phyloP scores from a whole-genome alignment of 2,888 invertebrate genomes.

The Acleris holmiana region DNA sequence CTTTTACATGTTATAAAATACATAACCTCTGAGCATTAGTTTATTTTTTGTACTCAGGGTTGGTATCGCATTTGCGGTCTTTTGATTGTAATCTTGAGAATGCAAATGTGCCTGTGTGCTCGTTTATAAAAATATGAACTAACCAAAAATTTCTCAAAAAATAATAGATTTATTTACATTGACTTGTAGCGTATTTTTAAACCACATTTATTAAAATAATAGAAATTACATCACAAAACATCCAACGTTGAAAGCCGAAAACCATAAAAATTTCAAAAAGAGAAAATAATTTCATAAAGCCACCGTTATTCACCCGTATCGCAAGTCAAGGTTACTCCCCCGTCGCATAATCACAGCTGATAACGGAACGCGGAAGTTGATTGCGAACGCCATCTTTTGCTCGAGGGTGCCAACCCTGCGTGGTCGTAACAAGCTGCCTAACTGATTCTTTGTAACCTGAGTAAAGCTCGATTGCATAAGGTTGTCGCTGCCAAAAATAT shows the following conservation, averaged over 20 bases:
- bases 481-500: neutral
- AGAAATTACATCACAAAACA: too few species aligned
- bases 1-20: too few species aligned
- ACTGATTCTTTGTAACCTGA: constrained; percentile 18
- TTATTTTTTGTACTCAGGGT: too few species aligned
- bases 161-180: too few species aligned
- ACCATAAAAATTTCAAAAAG: neutral
- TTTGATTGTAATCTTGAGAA: too few species aligned
- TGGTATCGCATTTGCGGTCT: too few species aligned
- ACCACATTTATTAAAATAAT: too few species aligned
- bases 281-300: neutral
- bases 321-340: constrained; percentile 9
- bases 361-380: constrained; percentile 10
- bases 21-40: too few species aligned
- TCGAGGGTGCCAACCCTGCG: constrained; percentile 13
- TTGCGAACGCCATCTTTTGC: neutral
- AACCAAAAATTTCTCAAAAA: too few species aligned
- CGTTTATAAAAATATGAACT: too few species aligned
- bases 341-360: constrained; percentile 17
- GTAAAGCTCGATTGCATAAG: neutral
- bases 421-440: constrained; percentile 9
- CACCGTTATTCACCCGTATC: constrained; percentile 4
- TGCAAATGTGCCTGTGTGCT: too few species aligned
- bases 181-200: too few species aligned
- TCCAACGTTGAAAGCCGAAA: neutral